Evolutionary conservation across 2,113 vertebrate species (phyloP).

Genomic region (Podiceps cristatus): DNA sequence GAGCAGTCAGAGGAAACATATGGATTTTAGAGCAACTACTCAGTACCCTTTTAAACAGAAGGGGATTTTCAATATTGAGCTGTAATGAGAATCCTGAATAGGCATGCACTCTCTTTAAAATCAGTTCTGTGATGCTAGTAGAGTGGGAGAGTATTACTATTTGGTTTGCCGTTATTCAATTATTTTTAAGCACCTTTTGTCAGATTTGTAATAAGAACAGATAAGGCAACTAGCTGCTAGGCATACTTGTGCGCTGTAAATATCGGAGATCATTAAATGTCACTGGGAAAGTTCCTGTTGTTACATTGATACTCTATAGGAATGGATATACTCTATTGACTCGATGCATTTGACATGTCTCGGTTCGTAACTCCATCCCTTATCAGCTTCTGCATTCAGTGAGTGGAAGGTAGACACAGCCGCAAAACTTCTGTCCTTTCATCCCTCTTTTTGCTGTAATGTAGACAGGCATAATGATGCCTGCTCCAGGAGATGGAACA

Average conservation of each 20-base stretch:
- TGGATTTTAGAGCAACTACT: not conserved
- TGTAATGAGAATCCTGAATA: not conserved
- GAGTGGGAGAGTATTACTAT: not conserved
- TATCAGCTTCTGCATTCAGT: not conserved
- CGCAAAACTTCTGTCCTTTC: not conserved
- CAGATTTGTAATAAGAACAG: conserved; percentile 3
- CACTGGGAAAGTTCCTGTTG: conserved; percentile 1
- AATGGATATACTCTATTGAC: not conserved
- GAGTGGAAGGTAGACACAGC: not conserved
- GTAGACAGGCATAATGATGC: not conserved
- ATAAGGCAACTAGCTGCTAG: conserved; percentile 1
- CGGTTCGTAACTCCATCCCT: not conserved
- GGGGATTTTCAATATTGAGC: not conserved
- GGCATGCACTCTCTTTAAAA: conserved; percentile 7
- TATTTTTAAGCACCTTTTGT: conserved; percentile 31
- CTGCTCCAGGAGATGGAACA: not conserved
- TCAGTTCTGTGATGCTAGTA: not conserved
- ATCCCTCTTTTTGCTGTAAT: not conserved
- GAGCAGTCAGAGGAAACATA: not conserved
- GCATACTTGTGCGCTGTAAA: not conserved
- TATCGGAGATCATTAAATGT: conserved; percentile 7
- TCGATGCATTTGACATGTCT: not conserved
- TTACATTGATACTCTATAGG: not conserved
- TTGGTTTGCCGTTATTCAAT: conserved; percentile 14
- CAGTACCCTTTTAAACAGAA: not conserved